Evolutionary conservation across 2,888 invertebrate genomes (phyloP), one percentile per base, ranked within the genome.

Genomic region (Lamellibrachia satsuma): DNA sequence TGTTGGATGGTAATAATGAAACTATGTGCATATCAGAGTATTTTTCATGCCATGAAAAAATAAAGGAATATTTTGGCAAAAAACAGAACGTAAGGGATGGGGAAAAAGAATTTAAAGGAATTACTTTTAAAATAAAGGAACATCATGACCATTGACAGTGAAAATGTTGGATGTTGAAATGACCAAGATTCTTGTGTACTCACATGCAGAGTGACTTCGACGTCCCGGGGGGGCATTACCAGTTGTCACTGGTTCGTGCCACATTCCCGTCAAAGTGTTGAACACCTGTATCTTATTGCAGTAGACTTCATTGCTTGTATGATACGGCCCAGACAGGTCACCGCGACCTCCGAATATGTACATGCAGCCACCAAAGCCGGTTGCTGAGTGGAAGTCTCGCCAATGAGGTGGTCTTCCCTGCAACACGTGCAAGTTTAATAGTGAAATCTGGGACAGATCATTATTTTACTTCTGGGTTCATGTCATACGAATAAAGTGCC

Each of bases 171-270:
- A 15, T 75, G n/a, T 75, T 75, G 75, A 75, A 75, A 75, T 3
- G 15, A 75, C 15, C 75, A 15, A 15, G n/a, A 75, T 11, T 75
- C 52, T 27, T 9, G 39, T 22, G 6, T 57, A 96, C 98, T 97
- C 97, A 98, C 98, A 98, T 95, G 98, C 98, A 94, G 99, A 98
- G 97, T 99, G 99, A 96, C 98, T 98, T 92, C 99, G 97, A 94
- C 99, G 97, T 90, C 98, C 98, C 93, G 97, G 97, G 3, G 99
- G 99, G 22, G 95, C 94, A 92, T 97, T 97, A 3, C 98, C 98
- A 91, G 96, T 96, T 93, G 97, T 97, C 94, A 95, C 97, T 60
- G 97, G 97, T 94, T 94, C 93, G 8, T 92, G 97, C 99, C 99
- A 99, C 92, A 97, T 97, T 93, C 97, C 97, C 52, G 97, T 97